These are phyloP conservation scores for Paraescarpia echinospica DNA, from an alignment of 1,140 invertebrate species.

Conservation along the genomic window DNA sequence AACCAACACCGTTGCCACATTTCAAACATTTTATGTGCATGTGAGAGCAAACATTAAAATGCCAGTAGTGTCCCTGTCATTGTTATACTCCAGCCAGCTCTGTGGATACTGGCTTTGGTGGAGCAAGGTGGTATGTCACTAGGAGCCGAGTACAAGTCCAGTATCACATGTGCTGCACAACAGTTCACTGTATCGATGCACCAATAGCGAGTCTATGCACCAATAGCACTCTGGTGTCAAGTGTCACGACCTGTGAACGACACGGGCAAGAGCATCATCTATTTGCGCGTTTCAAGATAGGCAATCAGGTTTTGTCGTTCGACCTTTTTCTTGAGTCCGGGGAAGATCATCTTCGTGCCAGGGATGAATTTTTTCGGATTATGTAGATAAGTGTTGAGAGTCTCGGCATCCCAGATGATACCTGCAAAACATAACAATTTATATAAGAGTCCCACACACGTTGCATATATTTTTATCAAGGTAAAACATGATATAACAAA, in stretches of 20 bases:
- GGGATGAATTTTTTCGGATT: conserved; percentile 99
- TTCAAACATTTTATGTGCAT: conserved; percentile 2
- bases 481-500: too few relatives aligned
- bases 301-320: conserved; percentile 96
- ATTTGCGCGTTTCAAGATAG: conserved; percentile 66
- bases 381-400: conserved; percentile 92
- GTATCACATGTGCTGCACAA: not conserved
- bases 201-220: not conserved
- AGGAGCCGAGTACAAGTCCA: not conserved
- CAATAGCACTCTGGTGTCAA: not conserved
- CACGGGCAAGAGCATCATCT: not conserved
- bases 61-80: not conserved
- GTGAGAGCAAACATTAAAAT: not conserved
- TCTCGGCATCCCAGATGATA: conserved; percentile 94
- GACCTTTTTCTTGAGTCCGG: conserved; percentile 93
- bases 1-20: not conserved
- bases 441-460: not conserved
- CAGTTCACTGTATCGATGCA: not conserved
- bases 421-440: conserved; percentile 62
- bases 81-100: not conserved
- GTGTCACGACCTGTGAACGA: not conserved
- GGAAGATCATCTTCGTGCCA: conserved; percentile 99
- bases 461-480: not conserved
- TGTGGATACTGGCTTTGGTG: not conserved
- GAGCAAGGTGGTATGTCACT: not conserved